A percentile compares a stretch with the other conserved stretches of the same genome.
These are phyloP conservation scores for Martes martes DNA, from an alignment of 2,113 vertebrate species.

Conservation along the genomic window DNA sequence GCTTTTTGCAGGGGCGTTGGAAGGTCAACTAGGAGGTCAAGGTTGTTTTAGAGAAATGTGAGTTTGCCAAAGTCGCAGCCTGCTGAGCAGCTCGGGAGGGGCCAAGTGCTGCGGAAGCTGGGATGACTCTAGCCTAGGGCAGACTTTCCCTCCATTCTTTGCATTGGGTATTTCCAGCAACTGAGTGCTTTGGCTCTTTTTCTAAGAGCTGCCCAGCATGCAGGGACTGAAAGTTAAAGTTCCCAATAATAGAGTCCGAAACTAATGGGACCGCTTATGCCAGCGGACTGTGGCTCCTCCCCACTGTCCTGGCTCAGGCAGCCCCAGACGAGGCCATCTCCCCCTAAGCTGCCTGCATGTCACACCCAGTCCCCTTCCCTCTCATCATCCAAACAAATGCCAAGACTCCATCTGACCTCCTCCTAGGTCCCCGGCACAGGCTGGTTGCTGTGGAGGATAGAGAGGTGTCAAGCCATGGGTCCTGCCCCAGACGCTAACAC, in stretches of 20 bases:
- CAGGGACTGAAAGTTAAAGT: not conserved
- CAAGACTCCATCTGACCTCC: not conserved
- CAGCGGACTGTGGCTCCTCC: not conserved
- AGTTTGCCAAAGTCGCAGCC: accelerated
- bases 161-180: not conserved
- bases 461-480: not conserved
- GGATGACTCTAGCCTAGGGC: not conserved
- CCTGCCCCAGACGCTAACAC: not conserved
- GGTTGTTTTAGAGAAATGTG: not conserved
- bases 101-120: accelerated
- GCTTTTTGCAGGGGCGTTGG: not conserved
- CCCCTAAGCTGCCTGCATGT: not conserved
- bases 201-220: not conserved
- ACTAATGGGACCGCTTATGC: not conserved
- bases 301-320: not conserved
- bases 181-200: not conserved
- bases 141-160: not conserved
- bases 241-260: not conserved
- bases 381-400: not conserved
- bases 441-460: not conserved
- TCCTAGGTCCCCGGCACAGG: not conserved
- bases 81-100: not conserved
- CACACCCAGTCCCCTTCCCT: accelerated
- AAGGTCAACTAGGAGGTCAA: not conserved
- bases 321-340: not conserved